These are phyloP conservation scores for Aphelenchoides bicaudatus DNA, from an alignment of 2,888 invertebrate genomes.

Conservation along the genomic window DNA sequence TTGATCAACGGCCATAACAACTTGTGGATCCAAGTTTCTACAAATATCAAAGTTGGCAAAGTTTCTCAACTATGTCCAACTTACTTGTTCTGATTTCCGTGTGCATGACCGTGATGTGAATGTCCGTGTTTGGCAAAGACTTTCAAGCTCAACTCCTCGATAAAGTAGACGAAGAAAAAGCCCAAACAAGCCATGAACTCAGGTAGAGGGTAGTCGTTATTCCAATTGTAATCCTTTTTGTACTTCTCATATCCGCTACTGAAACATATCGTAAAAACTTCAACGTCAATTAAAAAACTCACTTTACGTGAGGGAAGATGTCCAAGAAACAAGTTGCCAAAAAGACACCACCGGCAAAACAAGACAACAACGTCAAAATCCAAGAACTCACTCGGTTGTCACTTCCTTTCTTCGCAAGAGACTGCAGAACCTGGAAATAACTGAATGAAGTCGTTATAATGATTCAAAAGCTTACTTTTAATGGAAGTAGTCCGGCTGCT, in stretches of 20 bases:
- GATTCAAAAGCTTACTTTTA: slow-evolving; percentile 32
- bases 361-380: slow-evolving; percentile 50
- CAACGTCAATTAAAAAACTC: slow-evolving; percentile 13
- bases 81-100: slow-evolving; percentile 8
- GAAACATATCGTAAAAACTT: slow-evolving; percentile 19
- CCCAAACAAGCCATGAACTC: slow-evolving; percentile 54
- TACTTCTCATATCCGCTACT: slow-evolving; percentile 43
- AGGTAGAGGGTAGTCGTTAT: slow-evolving; percentile 44
- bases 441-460: slow-evolving; percentile 18
- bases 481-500: slow-evolving; percentile 44
- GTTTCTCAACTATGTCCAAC: not conserved
- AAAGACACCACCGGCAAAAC: slow-evolving; percentile 60
- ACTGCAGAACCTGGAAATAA: slow-evolving; percentile 28
- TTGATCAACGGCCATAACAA: slow-evolving; percentile 3
- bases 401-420: slow-evolving; percentile 29
- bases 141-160: slow-evolving; percentile 50
- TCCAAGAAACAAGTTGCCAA: slow-evolving; percentile 56
- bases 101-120: slow-evolving; percentile 30
- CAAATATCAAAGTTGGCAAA: not conserved
- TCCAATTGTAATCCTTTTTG: slow-evolving; percentile 23
- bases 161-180: slow-evolving; percentile 56
- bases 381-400: slow-evolving; percentile 25
- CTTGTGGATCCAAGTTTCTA: too few species aligned
- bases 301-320: slow-evolving; percentile 57
- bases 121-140: slow-evolving; percentile 46